Conservation (phyloP, 1,140 invertebrate genomes). For the Drosophila sp. region DNA sequence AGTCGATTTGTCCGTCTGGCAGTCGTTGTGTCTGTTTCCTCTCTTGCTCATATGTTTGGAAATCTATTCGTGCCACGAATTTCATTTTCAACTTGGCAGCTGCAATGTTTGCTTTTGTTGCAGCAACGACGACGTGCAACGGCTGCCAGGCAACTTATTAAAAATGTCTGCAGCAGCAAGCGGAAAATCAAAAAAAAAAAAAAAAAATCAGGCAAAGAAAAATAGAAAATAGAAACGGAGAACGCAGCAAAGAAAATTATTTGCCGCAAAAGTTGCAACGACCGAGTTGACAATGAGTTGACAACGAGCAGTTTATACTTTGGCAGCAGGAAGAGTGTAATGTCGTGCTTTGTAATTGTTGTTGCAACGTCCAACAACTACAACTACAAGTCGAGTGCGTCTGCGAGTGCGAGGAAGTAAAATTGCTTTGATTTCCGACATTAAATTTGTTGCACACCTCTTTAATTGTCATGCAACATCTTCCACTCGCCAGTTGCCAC, state of each 20-base stretch:
- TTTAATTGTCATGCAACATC: slow-evolving; percentile 59
- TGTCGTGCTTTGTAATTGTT: slow-evolving; percentile 48
- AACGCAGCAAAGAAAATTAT: slow-evolving; percentile 61
- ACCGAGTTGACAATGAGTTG: slow-evolving; percentile 29
- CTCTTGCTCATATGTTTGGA: slow-evolving; percentile 62
- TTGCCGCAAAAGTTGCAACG: slow-evolving; percentile 65
- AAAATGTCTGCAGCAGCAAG: slow-evolving; percentile 75
- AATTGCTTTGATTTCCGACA: slow-evolving; percentile 76
- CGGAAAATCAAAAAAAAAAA: slow-evolving; percentile 29
- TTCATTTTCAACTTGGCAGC: slow-evolving; percentile 80
- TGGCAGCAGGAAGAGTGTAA: slow-evolving; percentile 38
- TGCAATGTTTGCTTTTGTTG: slow-evolving; percentile 72
- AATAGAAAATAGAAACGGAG: slow-evolving; percentile 25
- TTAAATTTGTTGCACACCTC: slow-evolving; percentile 59
- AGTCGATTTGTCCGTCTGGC: slow-evolving; percentile 7
- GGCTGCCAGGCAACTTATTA: slow-evolving; percentile 81
- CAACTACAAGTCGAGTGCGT: too few species aligned
- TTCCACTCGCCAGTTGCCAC: slow-evolving; percentile 19
- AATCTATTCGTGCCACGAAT: slow-evolving; percentile 82
- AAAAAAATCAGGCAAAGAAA: slow-evolving; percentile 18
- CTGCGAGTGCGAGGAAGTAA: slow-evolving; percentile 10
- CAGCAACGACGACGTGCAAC: slow-evolving; percentile 65
- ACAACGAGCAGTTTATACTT: slow-evolving; percentile 54
- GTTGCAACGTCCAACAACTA: background rate
- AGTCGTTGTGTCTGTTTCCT: slow-evolving; percentile 31